A percentile compares a stretch with the other conserved stretches of the same genome.
These are phyloP conservation scores for Eulacestoma nigropectus DNA, from an alignment of 2,113 vertebrate species.

Conservation along the genomic window DNA sequence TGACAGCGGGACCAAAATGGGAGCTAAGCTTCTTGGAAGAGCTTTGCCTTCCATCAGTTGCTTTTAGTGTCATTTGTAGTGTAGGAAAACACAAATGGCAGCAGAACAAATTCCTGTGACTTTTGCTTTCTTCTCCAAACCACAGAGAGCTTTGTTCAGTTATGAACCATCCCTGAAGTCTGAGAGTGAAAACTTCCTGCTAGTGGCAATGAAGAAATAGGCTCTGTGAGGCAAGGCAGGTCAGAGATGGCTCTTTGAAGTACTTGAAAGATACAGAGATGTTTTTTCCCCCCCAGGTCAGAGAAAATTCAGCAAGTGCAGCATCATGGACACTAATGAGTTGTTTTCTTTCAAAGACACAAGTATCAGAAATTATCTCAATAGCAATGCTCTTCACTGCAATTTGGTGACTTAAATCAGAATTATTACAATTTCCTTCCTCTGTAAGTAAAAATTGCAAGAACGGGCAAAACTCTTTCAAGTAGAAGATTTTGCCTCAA, in stretches of 20 bases:
- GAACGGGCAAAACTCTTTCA: not conserved
- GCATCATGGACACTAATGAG: not conserved
- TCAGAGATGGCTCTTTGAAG: not conserved
- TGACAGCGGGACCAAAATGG: not conserved
- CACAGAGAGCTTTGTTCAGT: not conserved
- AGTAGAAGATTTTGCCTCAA: not conserved
- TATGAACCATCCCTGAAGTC: not conserved
- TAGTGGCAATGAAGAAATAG: not conserved
- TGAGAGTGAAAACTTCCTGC: not conserved
- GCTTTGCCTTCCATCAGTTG: not conserved
- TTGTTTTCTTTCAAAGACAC: not conserved
- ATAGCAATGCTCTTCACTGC: not conserved
- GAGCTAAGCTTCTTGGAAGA: not conserved
- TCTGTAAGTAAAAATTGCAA: not conserved
- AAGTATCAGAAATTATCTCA: not conserved
- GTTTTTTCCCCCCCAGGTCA: not conserved
- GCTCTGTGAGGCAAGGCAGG: not conserved
- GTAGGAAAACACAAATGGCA: not conserved
- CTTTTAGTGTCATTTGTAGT: not conserved
- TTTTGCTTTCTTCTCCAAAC: not conserved
- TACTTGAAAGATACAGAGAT: not conserved
- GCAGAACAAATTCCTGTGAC: not conserved
- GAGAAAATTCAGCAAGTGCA: not conserved
- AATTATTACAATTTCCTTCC: not conserved
- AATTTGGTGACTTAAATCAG: not conserved